Conservation (phyloP, 2,888 invertebrate species). For the Congeria kusceri region DNA sequence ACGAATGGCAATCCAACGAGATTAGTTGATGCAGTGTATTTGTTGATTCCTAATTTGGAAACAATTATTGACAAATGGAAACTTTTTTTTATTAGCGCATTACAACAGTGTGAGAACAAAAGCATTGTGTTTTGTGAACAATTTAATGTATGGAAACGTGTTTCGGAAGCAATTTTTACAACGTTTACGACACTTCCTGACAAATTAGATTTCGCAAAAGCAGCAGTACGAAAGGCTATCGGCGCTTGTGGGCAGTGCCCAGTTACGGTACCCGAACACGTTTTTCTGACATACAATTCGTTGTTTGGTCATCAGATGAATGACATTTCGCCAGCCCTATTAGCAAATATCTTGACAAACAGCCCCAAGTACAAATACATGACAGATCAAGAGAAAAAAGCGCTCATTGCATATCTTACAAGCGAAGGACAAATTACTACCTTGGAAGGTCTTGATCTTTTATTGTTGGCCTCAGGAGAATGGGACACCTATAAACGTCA, state of each 20-base stretch:
- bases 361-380: conserved; percentile 11
- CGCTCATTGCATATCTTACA: conserved; percentile 40
- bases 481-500: conserved; percentile 34
- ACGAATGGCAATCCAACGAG: conserved; percentile 19
- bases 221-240: too few species aligned
- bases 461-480: conserved; percentile 45
- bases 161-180: conserved; percentile 21
- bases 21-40: conserved; percentile 36
- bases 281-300: conserved; percentile 17
- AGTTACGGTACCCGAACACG: background rate
- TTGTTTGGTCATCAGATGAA: background rate
- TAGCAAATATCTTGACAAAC: conserved; percentile 7
- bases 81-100: conserved; percentile 60
- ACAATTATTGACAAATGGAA: conserved; percentile 54
- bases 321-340: conserved; percentile 12
- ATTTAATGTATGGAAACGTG: conserved; percentile 17
- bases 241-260: too few species aligned
- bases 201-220: too few species aligned
- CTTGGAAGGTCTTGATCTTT: conserved; percentile 40
- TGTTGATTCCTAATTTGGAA: conserved; percentile 41
- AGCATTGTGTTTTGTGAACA: conserved; percentile 30
- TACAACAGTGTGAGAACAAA: conserved; percentile 6
- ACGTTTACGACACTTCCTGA: conserved; percentile 7
- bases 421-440: conserved; percentile 6
- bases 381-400: conserved; percentile 25